Evolutionary conservation across 2,888 invertebrate genomes (phyloP), one percentile per base, ranked within the genome.

Genomic region (Dinocampus coccinellae): DNA sequence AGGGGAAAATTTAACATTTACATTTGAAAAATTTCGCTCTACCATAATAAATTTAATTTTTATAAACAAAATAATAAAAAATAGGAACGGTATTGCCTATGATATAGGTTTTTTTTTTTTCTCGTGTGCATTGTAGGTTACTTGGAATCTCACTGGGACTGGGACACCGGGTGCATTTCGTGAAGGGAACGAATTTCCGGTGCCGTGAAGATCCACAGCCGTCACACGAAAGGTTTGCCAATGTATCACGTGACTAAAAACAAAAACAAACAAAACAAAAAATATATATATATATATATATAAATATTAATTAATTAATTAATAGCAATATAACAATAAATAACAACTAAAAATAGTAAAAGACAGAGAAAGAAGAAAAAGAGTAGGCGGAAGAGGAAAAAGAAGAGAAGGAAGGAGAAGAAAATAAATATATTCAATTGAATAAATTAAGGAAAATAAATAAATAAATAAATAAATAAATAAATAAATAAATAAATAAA

Each of bases 121-220:
- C 80, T 84, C 82, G 82, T 86, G 80, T 86, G 82, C 82, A 85
- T 87, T 87, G 85, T 87, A 87, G 87, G 87, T 87, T 86, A 78
- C 85, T 87, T 79, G 86, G 85, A 79, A 82, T 87, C 78, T 81
- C 85, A 75, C 85, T 83, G 80, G 82, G 79, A 76, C 82, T 87
- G 78, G 87, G 87, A 85, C 85, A 84, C 63, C 84, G 82, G 79
- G 87, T 87, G 81, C 82, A 85, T 81, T 87, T 86, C 82, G 81
- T 80, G 76, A 85, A 86, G 81, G 87, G 87, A 78, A 87, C 87
- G 77, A 85, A 85, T 83, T 85, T 87, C 77, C 82, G 85, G 77
- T 86, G 86, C 83, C 85, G 85, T 80, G 87, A 86, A 84, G 86
- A 86, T 76, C 82, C 83, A 74, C 78, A 78, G 76, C 80, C 80